These are phyloP conservation scores for Calonectris borealis DNA, from an alignment of 2,113 vertebrate genomes.

Conservation along the genomic window DNA sequence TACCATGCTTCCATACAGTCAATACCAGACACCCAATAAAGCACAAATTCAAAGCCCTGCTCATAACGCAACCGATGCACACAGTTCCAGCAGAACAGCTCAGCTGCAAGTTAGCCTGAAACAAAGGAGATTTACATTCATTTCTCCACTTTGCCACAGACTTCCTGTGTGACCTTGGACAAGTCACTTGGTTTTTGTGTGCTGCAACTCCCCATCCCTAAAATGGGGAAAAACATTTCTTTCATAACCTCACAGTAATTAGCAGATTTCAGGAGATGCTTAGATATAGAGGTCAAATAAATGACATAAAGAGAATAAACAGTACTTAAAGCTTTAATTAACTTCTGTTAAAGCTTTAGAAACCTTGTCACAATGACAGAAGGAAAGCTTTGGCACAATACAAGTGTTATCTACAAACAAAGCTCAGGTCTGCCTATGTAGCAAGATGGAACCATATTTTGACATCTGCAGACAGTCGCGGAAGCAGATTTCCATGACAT, in stretches of 20 bases:
- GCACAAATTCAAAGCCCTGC: slow-evolving; percentile 21
- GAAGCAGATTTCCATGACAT: neutral
- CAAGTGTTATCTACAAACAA: neutral
- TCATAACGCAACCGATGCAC: neutral
- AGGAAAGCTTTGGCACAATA: neutral
- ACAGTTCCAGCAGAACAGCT: neutral
- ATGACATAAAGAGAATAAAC: neutral
- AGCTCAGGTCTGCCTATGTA: neutral
- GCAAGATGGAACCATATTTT: neutral
- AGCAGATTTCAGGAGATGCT: neutral
- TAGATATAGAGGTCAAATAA: neutral
- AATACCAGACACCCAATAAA: slow-evolving; percentile 37
- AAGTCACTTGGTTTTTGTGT: neutral
- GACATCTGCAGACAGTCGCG: neutral
- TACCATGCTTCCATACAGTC: slow-evolving; percentile 38
- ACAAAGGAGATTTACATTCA: slow-evolving; percentile 33
- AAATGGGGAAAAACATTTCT: neutral
- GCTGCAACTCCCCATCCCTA: neutral
- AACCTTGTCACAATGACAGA: neutral
- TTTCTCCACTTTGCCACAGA: slow-evolving; percentile 8
- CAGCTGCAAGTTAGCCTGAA: neutral
- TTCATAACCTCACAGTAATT: neutral
- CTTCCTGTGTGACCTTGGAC: neutral
- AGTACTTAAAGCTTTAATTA: neutral
- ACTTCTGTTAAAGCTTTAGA: neutral